Evolutionary conservation across 92 coral and sea anemone species (phyloP), one percentile per base, ranked within the genome.

Genomic region (Galaxea fascicularis): DNA sequence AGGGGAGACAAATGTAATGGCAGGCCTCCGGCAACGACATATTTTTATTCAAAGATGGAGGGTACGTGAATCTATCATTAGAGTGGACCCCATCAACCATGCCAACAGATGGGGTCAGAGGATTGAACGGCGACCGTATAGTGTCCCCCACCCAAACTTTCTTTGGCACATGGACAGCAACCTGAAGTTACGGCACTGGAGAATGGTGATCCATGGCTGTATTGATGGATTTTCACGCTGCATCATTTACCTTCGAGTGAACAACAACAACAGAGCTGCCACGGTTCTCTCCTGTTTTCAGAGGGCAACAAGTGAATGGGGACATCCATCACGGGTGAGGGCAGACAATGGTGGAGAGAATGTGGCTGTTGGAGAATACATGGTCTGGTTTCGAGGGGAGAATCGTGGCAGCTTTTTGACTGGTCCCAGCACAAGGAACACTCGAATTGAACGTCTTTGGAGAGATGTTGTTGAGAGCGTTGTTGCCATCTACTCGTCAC

Each of bases 151-250:
- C 67, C 88, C 94, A 54, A 91, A 88, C 56, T 88, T 54, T 53
- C 53, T 91, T 25, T 88, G 95, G 88, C 92, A 88, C 73, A 88
- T 91, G 3, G 90, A 88, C 77, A 79, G 81, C 3, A 85, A 85
- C 26, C 66, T 74, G 87, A 86, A 90, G 45, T 17, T 86, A 39
- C 17, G 67, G 1, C 90, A 81, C 67, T 88, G 91, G 94, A n/a
- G 81, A 46, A 12, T 91, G 64, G 72, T 83, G 54, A 84, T 91
- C 21, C 89, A 87, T 88, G 94, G 92, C 22, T 86, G 94, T 53
- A 60, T 90, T 0, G 90, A 85, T 82, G 88, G 93, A 7, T 90
- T 24, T 51, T 86, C 88, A 13, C 63, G 92, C 1, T 24, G 26
- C n/a, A 63, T 88, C 13, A 35, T 85, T 7, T 88, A 85, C 52